Evolutionary conservation across 2,888 invertebrate genomes (phyloP), one percentile per base, ranked within the genome.

Genomic region (Tillus elongatus): DNA sequence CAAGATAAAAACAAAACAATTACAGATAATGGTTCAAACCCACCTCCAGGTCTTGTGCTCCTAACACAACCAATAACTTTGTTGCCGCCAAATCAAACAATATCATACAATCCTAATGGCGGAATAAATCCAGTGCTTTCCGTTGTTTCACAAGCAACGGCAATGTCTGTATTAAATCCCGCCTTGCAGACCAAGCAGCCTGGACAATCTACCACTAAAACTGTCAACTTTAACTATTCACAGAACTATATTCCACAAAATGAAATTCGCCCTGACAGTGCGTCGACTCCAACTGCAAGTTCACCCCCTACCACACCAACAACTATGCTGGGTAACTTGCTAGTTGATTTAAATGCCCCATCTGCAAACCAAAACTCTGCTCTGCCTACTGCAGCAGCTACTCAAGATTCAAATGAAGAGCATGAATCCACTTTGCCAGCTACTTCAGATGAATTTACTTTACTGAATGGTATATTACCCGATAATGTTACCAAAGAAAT

Each of bases 191-290:
- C n/a, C 6, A 19, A 19, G n/a, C 24, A n/a, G 6, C 24, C 24
- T 8, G 24, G n/a, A 8, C 24, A 8, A 8, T n/a, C 41, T 13
- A 24, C 39, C 31, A 40, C 45, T 27, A 47, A 45, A 44, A 26
- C 44, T n/a, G 50, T 32, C 34, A 36, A 43, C 4, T 3, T 33
- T 3, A 38, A 33, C 15, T 44, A 43, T 26, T 56, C 60, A 4
- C 60, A 61, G 40, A 59, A 60, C 41, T 60, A 56, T 39, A 59
- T 60, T 11, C 57, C 59, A 4, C 59, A 56, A 38, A 49, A 43
- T 11, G 55, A 55, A 24, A 33, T 8, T 19, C 6, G 24, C n/a
- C 24, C 24, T 19, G 24, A 19, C 6, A 8, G 6, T 19, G 6
- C 24, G 24, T 19, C 24, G 6, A n/a, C n/a, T 6, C 6, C 24